These are phyloP conservation scores for Thunnus thynnus DNA, from an alignment of 2,113 vertebrate species.

Conservation along the genomic window DNA sequence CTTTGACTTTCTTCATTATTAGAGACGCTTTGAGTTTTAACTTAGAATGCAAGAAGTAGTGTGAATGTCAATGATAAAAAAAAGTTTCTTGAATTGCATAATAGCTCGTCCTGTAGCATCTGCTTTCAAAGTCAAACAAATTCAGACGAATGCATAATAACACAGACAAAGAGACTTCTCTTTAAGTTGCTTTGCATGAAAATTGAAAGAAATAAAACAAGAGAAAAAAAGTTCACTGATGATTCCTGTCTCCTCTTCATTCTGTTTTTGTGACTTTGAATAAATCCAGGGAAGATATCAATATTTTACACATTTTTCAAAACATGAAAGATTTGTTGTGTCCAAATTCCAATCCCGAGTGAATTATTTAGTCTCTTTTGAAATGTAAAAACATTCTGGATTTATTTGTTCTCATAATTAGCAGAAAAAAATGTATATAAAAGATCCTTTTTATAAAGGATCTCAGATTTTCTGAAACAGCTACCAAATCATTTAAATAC, in stretches of 20 bases:
- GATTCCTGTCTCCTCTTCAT: slow-evolving; percentile 45
- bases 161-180: slow-evolving; percentile 16
- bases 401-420: slow-evolving; percentile 64
- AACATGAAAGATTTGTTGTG: slow-evolving; percentile 54
- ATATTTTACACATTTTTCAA: slow-evolving; percentile 56
- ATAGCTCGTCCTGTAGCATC: slow-evolving; percentile 2
- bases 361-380: slow-evolving; percentile 53
- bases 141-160: slow-evolving; percentile 37
- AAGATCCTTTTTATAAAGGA: slow-evolving; percentile 16
- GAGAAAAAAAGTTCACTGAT: slow-evolving; percentile 23
- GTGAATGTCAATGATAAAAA: slow-evolving; percentile 16
- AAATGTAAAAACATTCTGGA: slow-evolving; percentile 43
- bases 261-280: slow-evolving; percentile 33
- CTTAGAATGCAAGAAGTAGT: neutral
- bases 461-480: slow-evolving; percentile 41
- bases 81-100: slow-evolving; percentile 19
- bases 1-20: neutral
- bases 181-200: slow-evolving; percentile 42
- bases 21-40: slow-evolving; percentile 13
- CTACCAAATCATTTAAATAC: slow-evolving; percentile 34
- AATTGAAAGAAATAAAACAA: slow-evolving; percentile 27
- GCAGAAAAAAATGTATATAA: neutral
- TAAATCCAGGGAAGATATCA: slow-evolving; percentile 50
- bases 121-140: slow-evolving; percentile 32
- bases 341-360: slow-evolving; percentile 39